Evolutionary conservation across 35 echinoderm and acorn worm species (phyloP).

Genomic region (Apostichopus parvimensis): DNA sequence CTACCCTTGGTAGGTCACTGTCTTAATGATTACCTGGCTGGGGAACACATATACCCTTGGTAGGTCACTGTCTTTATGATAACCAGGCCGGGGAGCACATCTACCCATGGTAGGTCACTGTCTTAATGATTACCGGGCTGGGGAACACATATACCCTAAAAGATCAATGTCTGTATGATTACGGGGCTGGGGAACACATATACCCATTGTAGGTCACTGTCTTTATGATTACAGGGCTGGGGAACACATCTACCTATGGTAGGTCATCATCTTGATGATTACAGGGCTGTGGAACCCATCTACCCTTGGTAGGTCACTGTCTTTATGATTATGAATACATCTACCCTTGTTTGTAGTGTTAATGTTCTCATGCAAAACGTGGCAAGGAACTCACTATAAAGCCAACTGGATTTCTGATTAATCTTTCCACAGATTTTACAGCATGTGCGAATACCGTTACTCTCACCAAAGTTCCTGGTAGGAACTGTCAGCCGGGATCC

Average conservation of each 20-base stretch:
- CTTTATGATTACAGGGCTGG: background rate
- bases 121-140: too few species aligned
- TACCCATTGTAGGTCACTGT: constrained; percentile 65
- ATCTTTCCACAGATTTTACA: constrained; percentile 70
- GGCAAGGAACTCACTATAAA: too few species aligned
- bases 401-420: background rate
- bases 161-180: too few species aligned
- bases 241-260: background rate
- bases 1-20: too few species aligned
- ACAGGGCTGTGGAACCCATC: background rate
- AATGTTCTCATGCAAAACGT: too few species aligned
- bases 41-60: too few species aligned
- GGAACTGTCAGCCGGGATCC: constrained; percentile 96
- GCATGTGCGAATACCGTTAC: constrained; percentile 85
- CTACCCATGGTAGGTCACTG: too few species aligned
- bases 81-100: too few species aligned
- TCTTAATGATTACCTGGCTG: too few species aligned
- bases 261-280: background rate
- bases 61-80: too few species aligned
- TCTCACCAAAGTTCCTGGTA: constrained; percentile 95
- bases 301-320: constrained; percentile 66
- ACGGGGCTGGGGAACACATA: background rate
- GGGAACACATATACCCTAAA: too few species aligned
- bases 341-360: background rate
- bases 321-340: background rate